Percentiles rank a stretch among this genome's conserved stretches.
Conservation (phyloP, 2,888 invertebrate genomes). For the Aelia acuminata region DNA sequence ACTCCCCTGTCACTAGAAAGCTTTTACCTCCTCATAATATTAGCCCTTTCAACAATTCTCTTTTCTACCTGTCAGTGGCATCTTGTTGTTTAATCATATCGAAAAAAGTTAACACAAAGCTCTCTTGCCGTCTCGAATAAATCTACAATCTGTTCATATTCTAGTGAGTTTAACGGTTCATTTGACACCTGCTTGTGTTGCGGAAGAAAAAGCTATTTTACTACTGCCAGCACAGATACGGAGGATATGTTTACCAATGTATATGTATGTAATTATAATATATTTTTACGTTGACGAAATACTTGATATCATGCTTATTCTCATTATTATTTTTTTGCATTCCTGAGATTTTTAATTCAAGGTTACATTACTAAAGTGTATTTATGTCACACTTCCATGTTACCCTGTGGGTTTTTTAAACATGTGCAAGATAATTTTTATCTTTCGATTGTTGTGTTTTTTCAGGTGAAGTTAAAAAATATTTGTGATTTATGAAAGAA, state of each 20-base stretch:
- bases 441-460: not conserved
- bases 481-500: not conserved
- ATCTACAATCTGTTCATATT: constrained; percentile 37
- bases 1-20: constrained; percentile 47
- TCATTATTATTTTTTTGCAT: constrained; percentile 24
- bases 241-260: constrained; percentile 50
- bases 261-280: constrained; percentile 49
- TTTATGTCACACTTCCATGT: constrained; percentile 53
- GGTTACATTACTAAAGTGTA: constrained; percentile 52
- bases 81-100: not conserved
- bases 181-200: constrained; percentile 29
- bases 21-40: not conserved
- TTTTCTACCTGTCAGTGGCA: not conserved
- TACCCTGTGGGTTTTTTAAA: not conserved
- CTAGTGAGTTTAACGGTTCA: constrained; percentile 56
- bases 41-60: constrained; percentile 34
- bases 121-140: not conserved
- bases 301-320: not conserved
- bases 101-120: not conserved
- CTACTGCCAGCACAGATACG: not conserved
- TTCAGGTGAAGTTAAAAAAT: not conserved
- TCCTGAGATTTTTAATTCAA: constrained; percentile 50
- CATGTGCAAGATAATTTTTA: not conserved
- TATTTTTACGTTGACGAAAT: not conserved
- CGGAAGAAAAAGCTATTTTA: constrained; percentile 13